Conservation (phyloP, 2,113 vertebrate species). For the Climacteris rufus region DNA sequence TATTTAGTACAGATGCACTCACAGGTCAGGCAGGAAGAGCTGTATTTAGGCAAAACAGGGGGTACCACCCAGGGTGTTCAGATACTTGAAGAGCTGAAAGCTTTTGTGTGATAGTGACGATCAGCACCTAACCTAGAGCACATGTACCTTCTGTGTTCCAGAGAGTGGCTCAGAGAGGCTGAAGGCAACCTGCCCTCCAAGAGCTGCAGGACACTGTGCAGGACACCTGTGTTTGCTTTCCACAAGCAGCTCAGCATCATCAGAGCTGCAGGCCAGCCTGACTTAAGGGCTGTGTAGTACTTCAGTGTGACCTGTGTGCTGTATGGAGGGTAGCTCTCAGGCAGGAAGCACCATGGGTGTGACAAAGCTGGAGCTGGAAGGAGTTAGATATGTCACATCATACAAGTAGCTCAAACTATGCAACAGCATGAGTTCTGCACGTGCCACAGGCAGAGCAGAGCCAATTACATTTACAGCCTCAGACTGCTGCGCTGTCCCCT, state of each 20-base stretch:
- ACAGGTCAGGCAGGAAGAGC: neutral
- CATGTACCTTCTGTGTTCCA: neutral
- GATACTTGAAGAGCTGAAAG: neutral
- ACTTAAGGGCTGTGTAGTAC: neutral
- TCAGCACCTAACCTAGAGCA: neutral
- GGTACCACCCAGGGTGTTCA: accelerated
- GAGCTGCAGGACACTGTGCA: neutral
- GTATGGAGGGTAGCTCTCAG: neutral
- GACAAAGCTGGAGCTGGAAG: slow-evolving; percentile 11
- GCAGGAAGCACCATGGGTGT: neutral
- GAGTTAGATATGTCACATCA: neutral
- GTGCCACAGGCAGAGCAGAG: slow-evolving; percentile 6
- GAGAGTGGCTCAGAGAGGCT: accelerated
- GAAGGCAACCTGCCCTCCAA: neutral
- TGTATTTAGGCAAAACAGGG: neutral
- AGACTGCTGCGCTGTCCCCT: slow-evolving; percentile 6
- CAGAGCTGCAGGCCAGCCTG: neutral
- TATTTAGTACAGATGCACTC: too few species aligned
- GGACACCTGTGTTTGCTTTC: neutral
- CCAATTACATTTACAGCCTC: slow-evolving; percentile 37
- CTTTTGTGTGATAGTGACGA: neutral
- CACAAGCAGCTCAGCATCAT: neutral
- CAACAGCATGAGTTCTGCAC: neutral
- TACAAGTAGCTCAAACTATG: neutral
- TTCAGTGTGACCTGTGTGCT: neutral